Base-by-base conservation (phyloP, 2,797 vertebrate genomes). In the Eulemur mongoz region DNA sequence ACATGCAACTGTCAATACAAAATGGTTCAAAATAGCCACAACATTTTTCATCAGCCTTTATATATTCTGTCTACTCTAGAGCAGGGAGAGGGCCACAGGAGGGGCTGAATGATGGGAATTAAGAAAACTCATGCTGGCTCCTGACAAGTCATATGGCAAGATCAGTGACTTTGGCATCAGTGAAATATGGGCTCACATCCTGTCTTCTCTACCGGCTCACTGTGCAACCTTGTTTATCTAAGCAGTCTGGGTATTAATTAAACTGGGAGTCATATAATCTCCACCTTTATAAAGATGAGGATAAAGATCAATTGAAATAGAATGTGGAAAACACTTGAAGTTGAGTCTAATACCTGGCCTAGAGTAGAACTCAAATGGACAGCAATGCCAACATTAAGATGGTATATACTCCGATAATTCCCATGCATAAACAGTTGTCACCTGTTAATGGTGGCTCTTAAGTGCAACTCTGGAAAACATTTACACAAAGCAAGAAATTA, bases 401-500 rank as follows among this genome's bases (percentile, higher is more conserved):
- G 54, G 25, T 40, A 43, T 67, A 75, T n/a, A 65, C 27, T 15
- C 61, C 4, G 70, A 23, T 85, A 76, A 57, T 76, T 65, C 63
- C 45, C 75, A 78, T 22, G 70, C 8, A 32, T 61, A 72, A 40
- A 40, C 15, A 88, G 27, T 0, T 90, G n/a, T 84, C 91, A 76
- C 3, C 38, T 84, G 35, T 70, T 84, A 94, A 94, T 38, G 40
- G 32, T 10, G n/a, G 35, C 50, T 43, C 73, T 48, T 65, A 93
- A 78, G 32, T 72, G 54, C 32, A 94, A 95, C 45, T 83, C 32
- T 91, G 52, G 48, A 59, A 92, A 93, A 80, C 40, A 96, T 38
- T 93, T 67, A 92, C 6, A 86, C 11, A 75, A 89, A 94, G 89
- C 9, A 95, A 86, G 43, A 81, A 92, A 45, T 87, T 70, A 93